phyloP scores from a whole-genome alignment of 2,888 invertebrate genomes.

The Isoperla grammatica region DNA sequence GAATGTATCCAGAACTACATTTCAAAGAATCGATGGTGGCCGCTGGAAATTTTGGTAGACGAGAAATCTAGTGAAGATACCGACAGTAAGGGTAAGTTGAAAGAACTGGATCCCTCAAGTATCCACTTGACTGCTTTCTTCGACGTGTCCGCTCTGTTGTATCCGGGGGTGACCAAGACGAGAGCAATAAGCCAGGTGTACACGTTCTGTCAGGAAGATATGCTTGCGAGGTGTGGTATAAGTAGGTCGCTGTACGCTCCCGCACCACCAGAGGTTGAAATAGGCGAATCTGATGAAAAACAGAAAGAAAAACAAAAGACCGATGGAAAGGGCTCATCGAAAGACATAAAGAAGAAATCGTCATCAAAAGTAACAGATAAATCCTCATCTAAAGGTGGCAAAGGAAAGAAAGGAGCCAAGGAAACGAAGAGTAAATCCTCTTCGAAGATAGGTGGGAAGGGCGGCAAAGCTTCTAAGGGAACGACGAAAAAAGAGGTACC shows the following conservation, averaged over 20 bases:
- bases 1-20: conserved; percentile 36
- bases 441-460: background rate
- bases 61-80: conserved; percentile 27
- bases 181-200: conserved; percentile 38
- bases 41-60: conserved; percentile 38
- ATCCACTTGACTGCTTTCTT: conserved; percentile 42
- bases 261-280: background rate
- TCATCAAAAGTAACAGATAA: too few species aligned
- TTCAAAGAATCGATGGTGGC: conserved; percentile 36
- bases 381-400: background rate
- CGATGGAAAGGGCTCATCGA: background rate
- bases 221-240: conserved; percentile 37
- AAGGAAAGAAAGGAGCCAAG: background rate
- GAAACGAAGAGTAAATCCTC: background rate
- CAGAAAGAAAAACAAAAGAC: background rate
- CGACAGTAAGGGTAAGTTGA: conserved; percentile 16
- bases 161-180: conserved; percentile 41
- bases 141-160: conserved; percentile 40
- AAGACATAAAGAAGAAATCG: background rate
- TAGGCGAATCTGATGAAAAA: background rate
- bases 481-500: too few species aligned
- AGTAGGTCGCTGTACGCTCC: conserved; percentile 38
- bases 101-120: background rate
- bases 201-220: conserved; percentile 39
- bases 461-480: too few species aligned